These are phyloP conservation scores for Tridacna crocea DNA, from an alignment of 2,888 invertebrate genomes.

Conservation along the genomic window DNA sequence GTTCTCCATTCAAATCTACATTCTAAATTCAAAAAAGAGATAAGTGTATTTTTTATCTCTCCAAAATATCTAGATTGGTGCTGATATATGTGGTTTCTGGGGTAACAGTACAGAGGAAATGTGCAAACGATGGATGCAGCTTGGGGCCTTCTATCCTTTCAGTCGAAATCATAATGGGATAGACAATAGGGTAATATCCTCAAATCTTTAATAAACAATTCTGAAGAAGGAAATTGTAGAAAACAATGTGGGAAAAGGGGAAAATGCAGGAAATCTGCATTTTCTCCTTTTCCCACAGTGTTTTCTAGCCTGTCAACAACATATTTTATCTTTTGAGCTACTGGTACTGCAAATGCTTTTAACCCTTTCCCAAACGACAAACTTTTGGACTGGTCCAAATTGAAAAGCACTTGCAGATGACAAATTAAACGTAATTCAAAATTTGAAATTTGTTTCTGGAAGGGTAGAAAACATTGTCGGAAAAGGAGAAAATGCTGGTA, in stretches of 20 bases:
- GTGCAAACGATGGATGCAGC: slow-evolving; percentile 80
- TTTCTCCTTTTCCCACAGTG: not conserved
- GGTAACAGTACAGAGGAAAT: slow-evolving; percentile 70
- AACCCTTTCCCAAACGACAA: not conserved
- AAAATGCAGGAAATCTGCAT: not conserved
- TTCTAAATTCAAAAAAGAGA: no score
- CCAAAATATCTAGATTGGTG: slow-evolving; percentile 72
- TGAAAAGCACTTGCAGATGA: no score
- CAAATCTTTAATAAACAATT: not conserved
- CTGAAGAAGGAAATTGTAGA: no score
- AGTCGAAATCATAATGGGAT: slow-evolving; percentile 78
- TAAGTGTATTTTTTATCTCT: no score
- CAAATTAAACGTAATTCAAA: no score
- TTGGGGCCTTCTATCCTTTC: slow-evolving; percentile 81
- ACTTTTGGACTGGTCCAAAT: no score
- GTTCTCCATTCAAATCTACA: no score
- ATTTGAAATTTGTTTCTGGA: no score
- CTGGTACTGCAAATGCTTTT: not conserved
- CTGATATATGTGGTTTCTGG: slow-evolving; percentile 81
- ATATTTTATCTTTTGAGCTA: not conserved
- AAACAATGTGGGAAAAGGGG: no score
- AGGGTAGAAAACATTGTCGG: not conserved
- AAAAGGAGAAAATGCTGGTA: not conserved
- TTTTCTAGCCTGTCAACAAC: no score
- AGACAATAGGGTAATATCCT: slow-evolving; percentile 46